A percentile compares a stretch with the other conserved stretches of the same genome.
These are phyloP conservation scores for Polyploca ridens DNA, from an alignment of 2,888 invertebrate species.

Conservation along the genomic window DNA sequence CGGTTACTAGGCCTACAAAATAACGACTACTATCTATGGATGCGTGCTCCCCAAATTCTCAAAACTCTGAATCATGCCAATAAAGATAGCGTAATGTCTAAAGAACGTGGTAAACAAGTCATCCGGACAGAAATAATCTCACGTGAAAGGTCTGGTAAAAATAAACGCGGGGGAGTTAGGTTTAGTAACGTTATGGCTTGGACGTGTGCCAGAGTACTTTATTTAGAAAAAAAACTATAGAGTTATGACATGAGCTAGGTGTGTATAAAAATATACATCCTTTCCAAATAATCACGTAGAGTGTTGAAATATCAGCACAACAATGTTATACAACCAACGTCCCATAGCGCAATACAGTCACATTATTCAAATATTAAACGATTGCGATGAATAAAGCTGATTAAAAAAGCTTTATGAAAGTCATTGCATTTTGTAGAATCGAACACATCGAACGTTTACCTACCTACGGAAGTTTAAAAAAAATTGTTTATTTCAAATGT, in stretches of 20 bases:
- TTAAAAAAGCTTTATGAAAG: no score
- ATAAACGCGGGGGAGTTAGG: background rate
- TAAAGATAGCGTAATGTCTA: background rate
- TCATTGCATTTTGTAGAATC: no score
- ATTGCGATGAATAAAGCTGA: no score
- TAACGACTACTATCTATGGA: background rate
- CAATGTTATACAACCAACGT: no score
- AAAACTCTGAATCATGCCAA: background rate
- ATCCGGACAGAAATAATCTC: background rate
- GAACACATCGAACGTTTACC: no score
- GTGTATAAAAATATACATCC: no score
- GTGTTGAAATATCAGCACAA: no score
- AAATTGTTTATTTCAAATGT: no score
- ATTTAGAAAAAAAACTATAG: background rate
- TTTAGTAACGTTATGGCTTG: background rate
- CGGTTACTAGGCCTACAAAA: background rate
- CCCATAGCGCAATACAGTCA: no score
- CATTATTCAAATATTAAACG: no score
- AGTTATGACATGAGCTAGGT: background rate
- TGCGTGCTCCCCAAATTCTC: background rate
- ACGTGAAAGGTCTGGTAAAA: background rate
- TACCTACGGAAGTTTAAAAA: no score
- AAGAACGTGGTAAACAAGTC: conserved; percentile 3
- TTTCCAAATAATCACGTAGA: no score
- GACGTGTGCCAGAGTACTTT: background rate